These are phyloP conservation scores for Caloenas nicobarica DNA, from an alignment of 2,113 vertebrate genomes.

Conservation along the genomic window DNA sequence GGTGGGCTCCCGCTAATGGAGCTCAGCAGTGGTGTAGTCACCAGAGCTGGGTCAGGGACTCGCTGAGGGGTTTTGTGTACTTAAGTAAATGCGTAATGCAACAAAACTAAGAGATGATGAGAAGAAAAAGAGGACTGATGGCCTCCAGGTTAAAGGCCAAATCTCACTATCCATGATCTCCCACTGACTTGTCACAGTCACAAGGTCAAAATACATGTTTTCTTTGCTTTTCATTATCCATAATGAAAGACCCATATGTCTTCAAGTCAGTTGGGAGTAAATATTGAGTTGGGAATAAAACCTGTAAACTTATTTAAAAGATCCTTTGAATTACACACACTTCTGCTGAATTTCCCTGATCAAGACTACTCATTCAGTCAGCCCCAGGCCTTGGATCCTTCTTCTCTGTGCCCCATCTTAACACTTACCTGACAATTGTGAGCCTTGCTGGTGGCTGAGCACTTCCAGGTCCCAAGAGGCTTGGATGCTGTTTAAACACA, in stretches of 20 bases:
- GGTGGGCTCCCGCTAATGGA: rapidly evolving
- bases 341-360: neutral
- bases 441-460: neutral
- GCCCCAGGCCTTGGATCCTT: neutral
- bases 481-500: neutral
- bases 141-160: neutral
- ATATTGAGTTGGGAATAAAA: neutral
- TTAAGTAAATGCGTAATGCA: neutral
- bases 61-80: neutral
- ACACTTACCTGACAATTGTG: neutral
- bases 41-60: neutral
- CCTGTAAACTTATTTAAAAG: neutral
- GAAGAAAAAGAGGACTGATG: neutral
- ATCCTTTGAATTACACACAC: neutral
- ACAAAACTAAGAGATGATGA: neutral
- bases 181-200: neutral
- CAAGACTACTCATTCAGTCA: neutral
- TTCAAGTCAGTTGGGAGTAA: neutral
- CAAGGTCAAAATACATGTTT: neutral
- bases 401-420: neutral
- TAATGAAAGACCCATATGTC: neutral
- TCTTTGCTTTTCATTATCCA: neutral
- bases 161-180: neutral
- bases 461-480: neutral
- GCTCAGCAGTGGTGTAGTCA: neutral